These are phyloP conservation scores for Dryadula phaetusa DNA, from an alignment of 2,888 invertebrate genomes.

Conservation along the genomic window DNA sequence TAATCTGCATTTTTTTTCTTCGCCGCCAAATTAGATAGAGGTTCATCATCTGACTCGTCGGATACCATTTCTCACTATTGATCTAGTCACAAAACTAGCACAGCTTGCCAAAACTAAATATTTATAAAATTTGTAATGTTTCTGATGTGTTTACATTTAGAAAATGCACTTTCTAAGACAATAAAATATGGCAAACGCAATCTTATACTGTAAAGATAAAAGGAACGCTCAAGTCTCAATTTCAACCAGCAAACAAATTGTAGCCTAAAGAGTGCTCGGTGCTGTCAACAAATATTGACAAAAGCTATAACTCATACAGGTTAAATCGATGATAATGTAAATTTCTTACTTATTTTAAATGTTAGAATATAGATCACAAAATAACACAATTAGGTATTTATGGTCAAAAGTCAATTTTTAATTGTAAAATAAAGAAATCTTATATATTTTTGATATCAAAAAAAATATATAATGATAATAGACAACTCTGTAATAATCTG, in stretches of 20 bases:
- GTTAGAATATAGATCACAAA: not conserved
- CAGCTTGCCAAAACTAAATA: conserved; percentile 2
- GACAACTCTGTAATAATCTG: conserved; percentile 4
- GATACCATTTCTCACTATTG: conserved; percentile 53
- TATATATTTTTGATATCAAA: not conserved
- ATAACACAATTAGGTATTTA: not conserved
- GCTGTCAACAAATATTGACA: conserved; percentile 26
- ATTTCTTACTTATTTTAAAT: not conserved
- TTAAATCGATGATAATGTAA: not conserved
- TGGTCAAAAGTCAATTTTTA: not conserved
- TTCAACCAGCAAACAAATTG: conserved; percentile 18
- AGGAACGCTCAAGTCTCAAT: conserved; percentile 13
- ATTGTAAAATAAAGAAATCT: not conserved
- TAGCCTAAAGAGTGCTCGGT: not conserved
- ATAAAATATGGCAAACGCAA: not conserved
- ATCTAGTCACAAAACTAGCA: not conserved
- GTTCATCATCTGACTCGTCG: conserved; percentile 79
- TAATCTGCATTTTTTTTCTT: conserved; percentile 61
- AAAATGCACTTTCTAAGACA: not conserved
- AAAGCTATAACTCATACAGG: not conserved
- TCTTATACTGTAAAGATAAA: not conserved
- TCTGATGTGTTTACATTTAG: not conserved
- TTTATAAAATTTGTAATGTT: not conserved
- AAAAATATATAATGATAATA: not conserved
- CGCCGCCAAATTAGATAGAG: conserved; percentile 69